Percentiles rank a stretch among this genome's conserved stretches.
Evolutionary conservation across 2,888 invertebrate genomes (phyloP).

Genomic region (Pammene aurita): DNA sequence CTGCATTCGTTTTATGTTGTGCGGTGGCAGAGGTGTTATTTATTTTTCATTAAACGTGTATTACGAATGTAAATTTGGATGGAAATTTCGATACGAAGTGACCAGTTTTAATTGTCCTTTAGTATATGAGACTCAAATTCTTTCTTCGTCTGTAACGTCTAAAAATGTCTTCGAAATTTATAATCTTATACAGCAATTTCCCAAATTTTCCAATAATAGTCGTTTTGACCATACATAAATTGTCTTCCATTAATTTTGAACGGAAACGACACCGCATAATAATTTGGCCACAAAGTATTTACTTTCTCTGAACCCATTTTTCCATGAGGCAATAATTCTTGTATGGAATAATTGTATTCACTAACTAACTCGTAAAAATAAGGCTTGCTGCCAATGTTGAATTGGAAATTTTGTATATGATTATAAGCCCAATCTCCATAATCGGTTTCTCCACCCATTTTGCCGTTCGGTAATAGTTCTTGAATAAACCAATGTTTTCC

Average conservation of each 20-base stretch:
- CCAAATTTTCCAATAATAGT: slow-evolving; percentile 13
- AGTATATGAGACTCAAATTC: too few relatives aligned
- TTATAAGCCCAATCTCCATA: not conserved
- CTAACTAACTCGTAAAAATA: not conserved
- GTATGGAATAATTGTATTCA: not conserved
- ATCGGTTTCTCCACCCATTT: not conserved
- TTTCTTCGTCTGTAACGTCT: too few relatives aligned
- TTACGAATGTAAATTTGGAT: too few relatives aligned
- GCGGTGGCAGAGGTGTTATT: too few relatives aligned
- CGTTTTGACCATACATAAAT: not conserved
- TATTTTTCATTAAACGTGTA: too few relatives aligned
- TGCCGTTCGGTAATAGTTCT: slow-evolving; percentile 1
- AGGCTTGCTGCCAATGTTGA: not conserved
- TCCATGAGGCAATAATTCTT: not conserved
- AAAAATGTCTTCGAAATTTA: too few relatives aligned
- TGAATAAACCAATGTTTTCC: not conserved
- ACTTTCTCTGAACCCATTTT: not conserved
- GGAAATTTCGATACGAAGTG: too few relatives aligned
- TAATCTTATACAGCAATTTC: not conserved
- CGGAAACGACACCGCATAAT: not conserved
- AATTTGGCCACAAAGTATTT: not conserved
- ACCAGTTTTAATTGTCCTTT: too few relatives aligned
- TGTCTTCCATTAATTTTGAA: not conserved
- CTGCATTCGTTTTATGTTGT: too few relatives aligned
- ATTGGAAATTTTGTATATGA: not conserved